phyloP scores from a whole-genome alignment of 2,113 vertebrate genomes.

The Girardinichthys multiradiatus region DNA sequence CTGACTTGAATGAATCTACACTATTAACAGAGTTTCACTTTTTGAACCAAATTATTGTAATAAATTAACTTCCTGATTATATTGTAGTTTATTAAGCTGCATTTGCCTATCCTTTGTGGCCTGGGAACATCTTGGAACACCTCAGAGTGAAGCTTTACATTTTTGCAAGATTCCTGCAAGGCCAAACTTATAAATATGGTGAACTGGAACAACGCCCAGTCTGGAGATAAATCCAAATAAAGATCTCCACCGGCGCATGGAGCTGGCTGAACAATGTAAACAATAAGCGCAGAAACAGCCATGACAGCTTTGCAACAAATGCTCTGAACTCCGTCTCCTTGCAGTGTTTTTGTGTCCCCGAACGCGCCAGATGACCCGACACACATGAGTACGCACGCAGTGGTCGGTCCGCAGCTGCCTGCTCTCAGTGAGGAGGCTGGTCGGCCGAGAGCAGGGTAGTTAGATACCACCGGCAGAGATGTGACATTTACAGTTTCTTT shows the following conservation, averaged over 20 bases:
- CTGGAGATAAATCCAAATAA: neutral
- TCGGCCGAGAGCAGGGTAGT: constrained; percentile 58
- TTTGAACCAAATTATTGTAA: no score
- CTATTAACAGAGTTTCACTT: no score
- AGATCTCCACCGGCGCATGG: constrained; percentile 4
- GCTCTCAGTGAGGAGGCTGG: constrained; percentile 66
- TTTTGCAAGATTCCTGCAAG: no score
- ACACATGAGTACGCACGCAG: constrained; percentile 27
- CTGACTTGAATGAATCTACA: no score
- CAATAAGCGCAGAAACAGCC: constrained; percentile 34
- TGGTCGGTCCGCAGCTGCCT: constrained; percentile 63
- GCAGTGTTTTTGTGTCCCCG: constrained; percentile 46
- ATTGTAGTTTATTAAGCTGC: no score
- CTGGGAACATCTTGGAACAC: no score
- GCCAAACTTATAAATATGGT: neutral
- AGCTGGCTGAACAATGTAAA: constrained; percentile 26
- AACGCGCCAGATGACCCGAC: constrained; percentile 43
- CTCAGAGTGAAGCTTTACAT: no score
- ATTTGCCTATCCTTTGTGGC: no score
- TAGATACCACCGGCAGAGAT: constrained; percentile 59
- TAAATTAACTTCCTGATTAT: no score
- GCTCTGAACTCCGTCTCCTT: constrained; percentile 31
- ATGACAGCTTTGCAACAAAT: constrained; percentile 42
- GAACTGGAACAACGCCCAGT: neutral
- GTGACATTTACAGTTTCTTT: constrained; percentile 70